These are phyloP conservation scores for Porites rus DNA, from an alignment of 92 coral and sea anemone genomes.

Conservation along the genomic window DNA sequence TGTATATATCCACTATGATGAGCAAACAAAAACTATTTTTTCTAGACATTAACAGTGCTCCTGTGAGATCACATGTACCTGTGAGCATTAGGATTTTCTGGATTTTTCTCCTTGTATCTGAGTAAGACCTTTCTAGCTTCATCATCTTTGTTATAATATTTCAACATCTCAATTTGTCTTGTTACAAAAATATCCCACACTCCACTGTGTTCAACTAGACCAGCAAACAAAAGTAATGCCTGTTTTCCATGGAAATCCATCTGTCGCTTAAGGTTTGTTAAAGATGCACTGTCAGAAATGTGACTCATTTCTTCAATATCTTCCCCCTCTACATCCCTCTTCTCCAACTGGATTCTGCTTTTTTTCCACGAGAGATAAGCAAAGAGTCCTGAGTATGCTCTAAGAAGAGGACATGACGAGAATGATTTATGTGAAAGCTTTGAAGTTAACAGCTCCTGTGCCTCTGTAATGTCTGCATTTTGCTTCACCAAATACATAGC, in stretches of 20 bases:
- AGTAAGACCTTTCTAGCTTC: conserved; percentile 65
- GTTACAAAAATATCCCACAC: conserved; percentile 90
- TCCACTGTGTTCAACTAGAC: conserved; percentile 71
- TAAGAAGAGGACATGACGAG: conserved; percentile 50
- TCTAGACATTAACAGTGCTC: too few relatives aligned
- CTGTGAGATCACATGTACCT: conserved; percentile 56
- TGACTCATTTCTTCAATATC: not conserved
- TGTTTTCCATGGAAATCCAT: conserved; percentile 75
- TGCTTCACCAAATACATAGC: conserved; percentile 75
- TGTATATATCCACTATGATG: too few relatives aligned
- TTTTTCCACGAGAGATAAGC: conserved; percentile 78
- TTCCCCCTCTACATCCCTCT: conserved; percentile 5
- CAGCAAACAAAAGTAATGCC: conserved; percentile 69
- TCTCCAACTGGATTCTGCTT: conserved; percentile 37
- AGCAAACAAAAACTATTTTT: too few relatives aligned
- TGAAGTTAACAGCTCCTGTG: conserved; percentile 77
- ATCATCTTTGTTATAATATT: conserved; percentile 50
- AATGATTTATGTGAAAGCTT: conserved; percentile 67
- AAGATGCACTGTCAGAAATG: not conserved
- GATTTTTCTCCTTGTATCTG: conserved; percentile 79
- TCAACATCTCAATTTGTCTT: conserved; percentile 74
- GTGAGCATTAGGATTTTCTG: conserved; percentile 92
- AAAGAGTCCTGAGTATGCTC: conserved; percentile 85
- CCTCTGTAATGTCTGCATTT: conserved; percentile 79
- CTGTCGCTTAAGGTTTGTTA: conserved; percentile 31